Base-by-base conservation (phyloP, 2,888 invertebrate genomes). In the Aquatica leii region DNA sequence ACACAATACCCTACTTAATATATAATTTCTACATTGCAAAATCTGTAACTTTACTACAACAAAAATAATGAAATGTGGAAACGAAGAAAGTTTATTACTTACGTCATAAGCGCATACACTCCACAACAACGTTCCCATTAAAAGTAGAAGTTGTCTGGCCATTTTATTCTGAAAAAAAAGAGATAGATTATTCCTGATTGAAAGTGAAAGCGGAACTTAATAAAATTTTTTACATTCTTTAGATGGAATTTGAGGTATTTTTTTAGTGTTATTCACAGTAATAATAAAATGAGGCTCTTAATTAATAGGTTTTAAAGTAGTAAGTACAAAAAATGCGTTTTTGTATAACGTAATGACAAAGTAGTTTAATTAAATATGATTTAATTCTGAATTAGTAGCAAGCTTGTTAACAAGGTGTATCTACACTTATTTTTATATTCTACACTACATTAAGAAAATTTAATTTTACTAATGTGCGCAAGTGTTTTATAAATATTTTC, bases 71-170 rank as follows among this genome's bases (percentile, higher is more conserved):
- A 50, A 50, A 50, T 24, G 31, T 50, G 34, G 50, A 34, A 34
- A 14, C 21, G 50, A 50, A 50, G 50, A 50, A 50, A 50, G 66
- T 46, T 24, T 68, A 48, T 46, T 69, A 73, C 73, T 73, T 73
- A 73, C 73, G 67, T 73, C 72, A 72, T 72, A 67, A 17, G 72
- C 70, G 69, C 69, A 71, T 53, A 68, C 72, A 61, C 67, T 69
- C 56, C 71, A 54, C 52, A 72, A 65, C 69, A 71, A 72, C 56
- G 71, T 71, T 60, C 71, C 66, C 55, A 71, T 69, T 65, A 73
- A 70, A 67, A 73, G 65, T 67, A 71, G 68, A 63, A 69, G 61
- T 65, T 70, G 68, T 59, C 67, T 68, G 62, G 68, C 71, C 73
- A 73, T 73, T 69, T 71, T 72, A 62, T 40, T 67, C 69, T 65